Conservation (phyloP, 2,113 vertebrate genomes). For the Muscicapa adusta region DNA sequence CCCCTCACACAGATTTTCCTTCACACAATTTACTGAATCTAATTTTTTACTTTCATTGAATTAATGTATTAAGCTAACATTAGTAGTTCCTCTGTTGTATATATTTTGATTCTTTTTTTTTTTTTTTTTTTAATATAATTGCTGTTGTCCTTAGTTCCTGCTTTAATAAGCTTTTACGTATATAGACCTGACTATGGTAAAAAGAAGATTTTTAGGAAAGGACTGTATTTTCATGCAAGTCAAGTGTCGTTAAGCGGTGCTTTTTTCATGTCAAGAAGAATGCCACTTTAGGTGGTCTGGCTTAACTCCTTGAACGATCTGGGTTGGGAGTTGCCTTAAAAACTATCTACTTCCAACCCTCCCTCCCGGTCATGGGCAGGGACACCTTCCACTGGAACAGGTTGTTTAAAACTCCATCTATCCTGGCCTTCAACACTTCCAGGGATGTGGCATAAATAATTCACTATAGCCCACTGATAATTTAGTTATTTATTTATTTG, state of each 20-base stretch:
- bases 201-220: not conserved
- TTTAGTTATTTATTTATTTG: not conserved
- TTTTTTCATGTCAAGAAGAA: not conserved
- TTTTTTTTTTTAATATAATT: not conserved
- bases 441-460: not conserved
- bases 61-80: not conserved
- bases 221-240: not conserved
- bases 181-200: not conserved
- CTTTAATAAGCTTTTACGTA: not conserved
- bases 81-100: not conserved
- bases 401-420: not conserved
- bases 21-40: not conserved
- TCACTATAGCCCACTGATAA: not conserved
- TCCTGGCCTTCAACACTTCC: not conserved
- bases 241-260: not conserved
- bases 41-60: not conserved
- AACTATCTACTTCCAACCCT: not conserved
- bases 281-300: not conserved
- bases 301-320: not conserved
- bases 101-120: not conserved
- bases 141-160: not conserved
- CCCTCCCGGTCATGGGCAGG: rapidly evolving
- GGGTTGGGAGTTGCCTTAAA: not conserved
- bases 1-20: not conserved
- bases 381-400: not conserved